phyloP scores from a whole-genome alignment of 1,140 invertebrate species.

The Phenacoccus solenopsis region DNA sequence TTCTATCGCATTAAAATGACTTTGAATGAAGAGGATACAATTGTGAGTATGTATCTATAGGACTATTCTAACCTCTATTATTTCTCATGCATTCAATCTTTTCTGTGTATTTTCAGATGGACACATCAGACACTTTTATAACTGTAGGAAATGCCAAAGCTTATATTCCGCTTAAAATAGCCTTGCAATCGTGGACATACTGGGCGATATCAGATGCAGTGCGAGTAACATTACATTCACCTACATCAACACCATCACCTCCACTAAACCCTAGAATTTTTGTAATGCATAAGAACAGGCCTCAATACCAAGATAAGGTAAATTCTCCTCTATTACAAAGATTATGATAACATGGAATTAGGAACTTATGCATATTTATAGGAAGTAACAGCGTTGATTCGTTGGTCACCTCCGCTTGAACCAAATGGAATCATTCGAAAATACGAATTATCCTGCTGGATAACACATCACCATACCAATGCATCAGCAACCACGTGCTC shows the following conservation, averaged over 20 bases:
- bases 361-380: slow-evolving; percentile 28
- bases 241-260: slow-evolving; percentile 53
- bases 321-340: too few species aligned
- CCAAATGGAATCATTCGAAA: slow-evolving; percentile 59
- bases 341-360: slow-evolving; percentile 25
- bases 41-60: background rate
- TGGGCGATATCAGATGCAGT: slow-evolving; percentile 61
- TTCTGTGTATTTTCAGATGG: slow-evolving; percentile 23
- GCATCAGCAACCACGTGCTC: background rate
- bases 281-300: slow-evolving; percentile 38
- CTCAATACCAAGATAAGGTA: slow-evolving; percentile 9
- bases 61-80: background rate
- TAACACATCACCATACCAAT: slow-evolving; percentile 24
- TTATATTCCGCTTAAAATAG: slow-evolving; percentile 52
- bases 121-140: slow-evolving; percentile 29
- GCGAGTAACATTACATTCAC: slow-evolving; percentile 44
- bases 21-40: slow-evolving; percentile 28
- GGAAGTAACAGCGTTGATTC: slow-evolving; percentile 32
- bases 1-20: slow-evolving; percentile 70
- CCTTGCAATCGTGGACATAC: slow-evolving; percentile 64
- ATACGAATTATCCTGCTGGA: slow-evolving; percentile 59
- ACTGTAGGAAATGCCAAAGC: slow-evolving; percentile 41
- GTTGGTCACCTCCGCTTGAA: slow-evolving; percentile 61
- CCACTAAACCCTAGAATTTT: slow-evolving; percentile 56
- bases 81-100: background rate